phyloP scores from a whole-genome alignment of 2,113 vertebrate genomes.

The Recurvirostra avosetta region DNA sequence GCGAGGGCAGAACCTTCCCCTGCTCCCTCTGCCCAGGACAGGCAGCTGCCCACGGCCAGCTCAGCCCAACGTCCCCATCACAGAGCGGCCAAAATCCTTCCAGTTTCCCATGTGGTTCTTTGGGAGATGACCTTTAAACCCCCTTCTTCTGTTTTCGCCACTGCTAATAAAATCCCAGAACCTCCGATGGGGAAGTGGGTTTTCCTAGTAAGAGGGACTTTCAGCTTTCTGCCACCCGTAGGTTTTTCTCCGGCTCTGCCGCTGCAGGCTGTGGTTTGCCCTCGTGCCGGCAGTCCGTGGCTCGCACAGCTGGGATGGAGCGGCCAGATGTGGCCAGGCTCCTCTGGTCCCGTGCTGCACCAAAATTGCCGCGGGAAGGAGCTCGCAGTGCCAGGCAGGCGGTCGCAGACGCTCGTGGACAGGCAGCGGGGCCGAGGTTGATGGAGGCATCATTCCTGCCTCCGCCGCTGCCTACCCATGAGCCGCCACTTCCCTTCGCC shows the following conservation, averaged over 20 bases:
- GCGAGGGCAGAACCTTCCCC: background rate
- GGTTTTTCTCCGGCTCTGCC: background rate
- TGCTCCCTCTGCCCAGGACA: background rate
- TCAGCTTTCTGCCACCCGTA: background rate
- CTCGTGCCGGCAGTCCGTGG: fast-evolving
- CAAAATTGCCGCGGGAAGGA: background rate
- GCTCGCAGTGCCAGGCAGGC: fast-evolving
- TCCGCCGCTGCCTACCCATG: fast-evolving
- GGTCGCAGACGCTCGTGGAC: background rate
- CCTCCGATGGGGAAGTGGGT: background rate
- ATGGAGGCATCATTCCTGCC: background rate
- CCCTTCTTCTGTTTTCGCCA: background rate
- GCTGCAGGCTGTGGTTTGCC: background rate
- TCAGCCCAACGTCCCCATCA: background rate
- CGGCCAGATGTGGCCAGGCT: background rate
- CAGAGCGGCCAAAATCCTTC: background rate
- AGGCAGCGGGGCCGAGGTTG: fast-evolving
- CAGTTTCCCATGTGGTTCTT: background rate
- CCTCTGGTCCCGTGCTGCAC: background rate
- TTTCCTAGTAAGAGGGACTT: background rate
- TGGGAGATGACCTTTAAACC: background rate
- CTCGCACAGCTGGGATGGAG: background rate
- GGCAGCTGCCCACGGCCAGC: background rate
- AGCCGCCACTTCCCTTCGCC: background rate
- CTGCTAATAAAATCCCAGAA: background rate